Evolutionary conservation across 2,113 vertebrate genomes (phyloP), one percentile per base, ranked within the genome.

Genomic region (Coptodon rendalli): DNA sequence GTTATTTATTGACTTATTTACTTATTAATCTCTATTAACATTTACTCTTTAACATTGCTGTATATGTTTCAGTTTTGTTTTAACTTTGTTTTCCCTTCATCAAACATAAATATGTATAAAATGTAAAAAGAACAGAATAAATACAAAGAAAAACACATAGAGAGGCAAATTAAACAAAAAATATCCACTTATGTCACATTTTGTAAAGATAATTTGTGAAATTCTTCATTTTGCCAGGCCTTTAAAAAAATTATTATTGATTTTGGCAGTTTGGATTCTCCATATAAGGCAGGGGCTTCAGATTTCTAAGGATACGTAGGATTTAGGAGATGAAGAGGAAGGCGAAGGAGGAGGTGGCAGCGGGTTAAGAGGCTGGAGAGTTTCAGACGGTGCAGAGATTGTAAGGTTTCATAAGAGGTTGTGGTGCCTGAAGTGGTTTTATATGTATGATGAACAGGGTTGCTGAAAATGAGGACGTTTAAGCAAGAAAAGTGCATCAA

Each of bases 251-350:
- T 3, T 27, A 29, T 50, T 34, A 78, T 78, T 52, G 45, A 78
- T 78, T 78, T 52, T n/a, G 73, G 73, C 17, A 52, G 45, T 78
- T 52, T 52, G 43, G 3, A 52, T 52, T 52, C 43, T 76, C 43
- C 43, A 29, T 19, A 50, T 50, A 12, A 85, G 29, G 54, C 88
- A 81, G 54, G 22, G 76, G 48, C 61, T 89, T 68, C 84, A 84
- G 84, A 84, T 86, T 24, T 88, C 80, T 57, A 53, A 85, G 79
- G 63, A 87, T 81, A 80, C 1, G 84, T n/a, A 82, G 82, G 34
- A 85, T 91, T 89, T 57, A 29, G 89, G 90, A 73, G 68, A 90
- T 90, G 82, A 90, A 84, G 84, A 88, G 48, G 76, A 73, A 76
- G 71, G 43, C 19, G 12, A 87, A 53, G 78, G 87, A 82, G 79